These are phyloP conservation scores for Thymelicus lineola DNA, from an alignment of 2,888 invertebrate species.

Conservation along the genomic window DNA sequence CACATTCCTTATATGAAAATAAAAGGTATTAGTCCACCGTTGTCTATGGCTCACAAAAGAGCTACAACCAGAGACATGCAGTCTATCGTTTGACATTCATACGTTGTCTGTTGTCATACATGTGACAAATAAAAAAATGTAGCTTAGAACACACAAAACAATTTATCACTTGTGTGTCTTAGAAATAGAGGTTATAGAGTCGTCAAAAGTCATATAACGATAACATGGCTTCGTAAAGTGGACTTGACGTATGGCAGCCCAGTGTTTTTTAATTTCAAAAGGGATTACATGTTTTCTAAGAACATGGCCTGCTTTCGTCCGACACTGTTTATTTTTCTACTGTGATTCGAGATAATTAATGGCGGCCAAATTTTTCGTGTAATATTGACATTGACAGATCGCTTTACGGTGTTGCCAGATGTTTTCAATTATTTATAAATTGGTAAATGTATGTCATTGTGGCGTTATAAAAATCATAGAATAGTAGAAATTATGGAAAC, in stretches of 20 bases:
- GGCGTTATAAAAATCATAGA: neutral
- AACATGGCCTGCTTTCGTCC: slow-evolving; percentile 52
- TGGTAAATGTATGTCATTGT: neutral
- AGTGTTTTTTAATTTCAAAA: slow-evolving; percentile 63
- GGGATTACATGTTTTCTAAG: slow-evolving; percentile 56
- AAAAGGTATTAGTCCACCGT: slow-evolving; percentile 51
- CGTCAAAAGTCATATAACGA: slow-evolving; percentile 28
- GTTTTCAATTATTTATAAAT: slow-evolving; percentile 13
- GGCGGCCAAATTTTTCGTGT: slow-evolving; percentile 29
- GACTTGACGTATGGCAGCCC: slow-evolving; percentile 55
- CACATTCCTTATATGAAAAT: slow-evolving; percentile 59
- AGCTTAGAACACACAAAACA: slow-evolving; percentile 45
- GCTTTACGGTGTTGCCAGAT: slow-evolving; percentile 24
- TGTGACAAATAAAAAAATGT: slow-evolving; percentile 34
- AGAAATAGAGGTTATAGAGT: slow-evolving; percentile 25
- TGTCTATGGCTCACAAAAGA: slow-evolving; percentile 42
- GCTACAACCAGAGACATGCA: slow-evolving; percentile 41
- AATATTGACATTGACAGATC: slow-evolving; percentile 36
- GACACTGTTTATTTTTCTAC: slow-evolving; percentile 48
- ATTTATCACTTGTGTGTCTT: slow-evolving; percentile 55
- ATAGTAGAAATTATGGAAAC: neutral
- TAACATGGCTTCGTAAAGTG: slow-evolving; percentile 54
- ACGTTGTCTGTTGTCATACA: slow-evolving; percentile 18
- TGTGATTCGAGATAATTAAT: slow-evolving; percentile 43
- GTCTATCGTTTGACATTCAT: slow-evolving; percentile 40